phyloP scores from a whole-genome alignment of 1,140 invertebrate genomes.

The Neoseiulus cucumeris region DNA sequence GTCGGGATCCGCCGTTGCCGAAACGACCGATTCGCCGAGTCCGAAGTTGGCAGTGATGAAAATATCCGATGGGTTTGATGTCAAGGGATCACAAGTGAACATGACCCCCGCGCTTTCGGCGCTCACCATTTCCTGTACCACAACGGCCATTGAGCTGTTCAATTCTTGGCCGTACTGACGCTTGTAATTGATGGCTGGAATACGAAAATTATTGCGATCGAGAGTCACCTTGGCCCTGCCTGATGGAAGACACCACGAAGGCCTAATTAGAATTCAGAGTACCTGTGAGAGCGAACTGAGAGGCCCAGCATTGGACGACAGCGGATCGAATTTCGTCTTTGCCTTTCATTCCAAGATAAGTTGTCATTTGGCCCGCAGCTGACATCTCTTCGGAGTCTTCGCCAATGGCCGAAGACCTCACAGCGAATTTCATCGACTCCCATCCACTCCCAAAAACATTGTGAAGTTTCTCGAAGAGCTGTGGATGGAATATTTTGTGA shows the following conservation, averaged over 20 bases:
- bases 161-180: constrained; percentile 42
- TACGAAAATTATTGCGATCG: too few relatives aligned
- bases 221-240: too few relatives aligned
- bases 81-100: constrained; percentile 51
- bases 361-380: constrained; percentile 60
- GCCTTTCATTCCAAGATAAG: constrained; percentile 41
- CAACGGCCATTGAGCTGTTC: constrained; percentile 45
- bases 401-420: constrained; percentile 18
- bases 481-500: constrained; percentile 42
- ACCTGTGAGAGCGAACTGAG: constrained; percentile 48
- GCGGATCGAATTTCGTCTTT: constrained; percentile 32
- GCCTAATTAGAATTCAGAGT: constrained; percentile 44
- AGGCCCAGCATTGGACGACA: constrained; percentile 53
- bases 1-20: constrained; percentile 47
- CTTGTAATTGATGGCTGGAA: constrained; percentile 48
- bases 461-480: constrained; percentile 18
- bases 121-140: constrained; percentile 52
- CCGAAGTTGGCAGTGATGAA: constrained; percentile 56
- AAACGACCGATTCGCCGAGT: constrained; percentile 58
- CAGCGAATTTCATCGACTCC: constrained; percentile 14
- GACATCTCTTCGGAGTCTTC: constrained; percentile 55
- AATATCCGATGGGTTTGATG: constrained; percentile 40
- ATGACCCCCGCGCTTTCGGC: constrained; percentile 50
- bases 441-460: constrained; percentile 22
- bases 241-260: constrained; percentile 21